phyloP scores from a whole-genome alignment of 1,140 invertebrate genomes.

The Bombyx mandarina region DNA sequence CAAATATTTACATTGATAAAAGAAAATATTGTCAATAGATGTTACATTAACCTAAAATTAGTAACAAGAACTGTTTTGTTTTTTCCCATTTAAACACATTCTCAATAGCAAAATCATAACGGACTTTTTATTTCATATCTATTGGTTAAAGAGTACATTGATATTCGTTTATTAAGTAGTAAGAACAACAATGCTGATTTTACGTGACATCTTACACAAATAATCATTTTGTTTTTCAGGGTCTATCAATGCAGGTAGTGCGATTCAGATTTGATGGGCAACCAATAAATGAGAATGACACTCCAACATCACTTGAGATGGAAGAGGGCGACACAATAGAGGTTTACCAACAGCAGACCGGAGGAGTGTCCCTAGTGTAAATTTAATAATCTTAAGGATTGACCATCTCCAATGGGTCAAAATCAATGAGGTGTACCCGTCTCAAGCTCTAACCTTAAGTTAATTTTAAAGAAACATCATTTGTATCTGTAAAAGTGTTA shows the following conservation, averaged over 20 bases:
- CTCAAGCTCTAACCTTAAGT: conserved; percentile 59
- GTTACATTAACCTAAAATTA: no score
- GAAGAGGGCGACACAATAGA: conserved; percentile 96
- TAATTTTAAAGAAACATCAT: conserved; percentile 52
- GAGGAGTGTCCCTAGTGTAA: conserved; percentile 73
- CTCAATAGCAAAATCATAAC: no score
- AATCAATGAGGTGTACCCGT: conserved; percentile 46
- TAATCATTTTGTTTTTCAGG: conserved; percentile 70
- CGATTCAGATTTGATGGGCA: conserved; percentile 95
- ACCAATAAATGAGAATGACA: conserved; percentile 94
- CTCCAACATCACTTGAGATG: conserved; percentile 91
- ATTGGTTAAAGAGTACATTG: no score
- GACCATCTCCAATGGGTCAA: conserved; percentile 41
- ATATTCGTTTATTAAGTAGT: no score
- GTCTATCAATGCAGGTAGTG: conserved; percentile 88
- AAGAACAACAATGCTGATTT: no score
- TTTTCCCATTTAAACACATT: no score
- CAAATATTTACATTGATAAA: no score
- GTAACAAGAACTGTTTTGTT: no score
- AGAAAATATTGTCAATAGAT: no score
- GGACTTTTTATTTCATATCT: no score
- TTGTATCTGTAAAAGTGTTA: conserved; percentile 32
- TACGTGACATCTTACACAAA: not conserved
- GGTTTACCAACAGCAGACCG: conserved; percentile 95
- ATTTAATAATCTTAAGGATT: conserved; percentile 48